phyloP scores from a whole-genome alignment of 1,140 invertebrate species.

The Helicoverpa zea region DNA sequence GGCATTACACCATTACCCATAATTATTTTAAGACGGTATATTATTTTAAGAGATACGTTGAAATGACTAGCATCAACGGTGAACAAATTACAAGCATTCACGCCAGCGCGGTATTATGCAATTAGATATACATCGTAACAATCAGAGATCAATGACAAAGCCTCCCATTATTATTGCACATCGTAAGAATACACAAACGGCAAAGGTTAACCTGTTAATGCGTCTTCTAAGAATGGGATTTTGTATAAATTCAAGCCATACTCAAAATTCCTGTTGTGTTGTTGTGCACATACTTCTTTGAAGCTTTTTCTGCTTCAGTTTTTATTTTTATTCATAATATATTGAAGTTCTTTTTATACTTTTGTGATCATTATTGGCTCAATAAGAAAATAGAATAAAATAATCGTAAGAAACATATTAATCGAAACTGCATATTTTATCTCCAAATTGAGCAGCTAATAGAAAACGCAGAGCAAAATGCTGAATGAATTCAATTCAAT shows the following conservation, averaged over 20 bases:
- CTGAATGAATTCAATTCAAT: background rate
- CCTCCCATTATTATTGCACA: constrained; percentile 25
- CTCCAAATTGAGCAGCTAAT: too few species aligned
- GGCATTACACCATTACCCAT: background rate
- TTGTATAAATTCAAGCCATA: background rate
- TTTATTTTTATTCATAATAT: too few species aligned
- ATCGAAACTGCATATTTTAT: too few species aligned
- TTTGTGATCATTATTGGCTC: too few species aligned
- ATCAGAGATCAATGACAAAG: constrained; percentile 41
- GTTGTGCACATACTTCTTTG: too few species aligned
- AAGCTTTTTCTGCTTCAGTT: too few species aligned
- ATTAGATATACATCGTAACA: constrained; percentile 48
- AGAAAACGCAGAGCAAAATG: background rate
- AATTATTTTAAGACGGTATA: constrained; percentile 35
- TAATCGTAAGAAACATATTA: too few species aligned
- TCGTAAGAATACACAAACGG: constrained; percentile 10
- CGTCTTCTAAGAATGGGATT: background rate
- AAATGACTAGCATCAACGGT: constrained; percentile 46
- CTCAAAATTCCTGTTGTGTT: background rate
- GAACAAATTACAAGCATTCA: constrained; percentile 50
- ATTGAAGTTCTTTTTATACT: too few species aligned
- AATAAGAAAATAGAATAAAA: too few species aligned
- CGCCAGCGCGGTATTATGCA: constrained; percentile 42
- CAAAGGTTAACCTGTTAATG: constrained; percentile 27
- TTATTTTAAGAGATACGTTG: constrained; percentile 27